Base-by-base conservation (phyloP, 2,113 vertebrate genomes). In the Romanogobio albipinnatus region DNA sequence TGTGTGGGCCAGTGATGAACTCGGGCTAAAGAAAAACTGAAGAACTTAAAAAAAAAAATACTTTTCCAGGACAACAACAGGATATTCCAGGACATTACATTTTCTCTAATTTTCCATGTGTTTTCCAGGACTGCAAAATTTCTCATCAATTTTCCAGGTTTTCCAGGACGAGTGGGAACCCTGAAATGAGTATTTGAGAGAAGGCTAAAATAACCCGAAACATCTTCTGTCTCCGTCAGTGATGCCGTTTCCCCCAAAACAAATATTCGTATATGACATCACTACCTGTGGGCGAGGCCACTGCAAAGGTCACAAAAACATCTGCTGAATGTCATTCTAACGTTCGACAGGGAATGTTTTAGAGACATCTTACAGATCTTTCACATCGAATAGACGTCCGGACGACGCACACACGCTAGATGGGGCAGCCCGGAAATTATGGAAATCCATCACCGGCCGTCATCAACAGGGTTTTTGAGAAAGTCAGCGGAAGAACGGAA, bases 401-500 rank as follows among this genome's bases (percentile, higher is more conserved):
- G 62, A 17, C 45, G 10, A 68, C 5, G 17, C 45, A 36, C 26
- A 45, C 14, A 13, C 9, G 0, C 51, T 36, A 39, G 19, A 26
- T 2, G 75, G 10, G 13, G 22, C 45, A 13, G 66, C 29, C 49
- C 51, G 66, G 64, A 82, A 73, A 71, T 82, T 70, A 73, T 82
- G 81, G 47, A 71, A 70, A 73, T 82, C 71, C 33, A 56, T 71
- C 64, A 56, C 47, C 39, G 85, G 43, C 75, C 11, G 22, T 83
- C 51, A 73, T 83, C 80, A 85, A 83, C 71, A 15, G 61, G 17
- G 43, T 83, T 85, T 73, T 29, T 56, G 64, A 86, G 84, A 62
- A 33, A 64, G 80, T 77, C 74, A 84, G 59, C 85, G 71, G 56
- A 51, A 85, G 66, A 88, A 75, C 88, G 87, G 78, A 85, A 84